Evolutionary conservation across 2,888 invertebrate species (phyloP), one percentile per base, ranked within the genome.

Genomic region (Cantharis flavilabris): DNA sequence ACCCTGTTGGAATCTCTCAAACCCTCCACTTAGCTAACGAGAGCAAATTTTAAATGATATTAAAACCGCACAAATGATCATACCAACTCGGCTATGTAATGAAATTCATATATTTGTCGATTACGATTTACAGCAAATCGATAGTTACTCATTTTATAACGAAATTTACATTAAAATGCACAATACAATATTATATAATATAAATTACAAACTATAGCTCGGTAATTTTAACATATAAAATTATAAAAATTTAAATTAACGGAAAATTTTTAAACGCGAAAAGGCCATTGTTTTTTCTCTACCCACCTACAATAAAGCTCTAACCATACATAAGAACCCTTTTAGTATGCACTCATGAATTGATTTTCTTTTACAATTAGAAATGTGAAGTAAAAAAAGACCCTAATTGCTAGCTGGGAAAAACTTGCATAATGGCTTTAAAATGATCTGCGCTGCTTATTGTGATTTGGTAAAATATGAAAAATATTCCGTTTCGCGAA

Each of bases 31-130:
- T 78, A 78, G 73, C 78, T 78, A 78, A 76, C 78, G 78, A 75
- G 78, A 71, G 75, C 75, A 76, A 76, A 78, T 78, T 78, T 78
- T 78, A 78, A 78, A 78, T 76, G 78, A 78, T 76, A 76, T 78
- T 78, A 75, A 67, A 78, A 78, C 75, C 78, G 70, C 73, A 78
- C 78, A 78, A 70, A 75, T 70, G 71, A 69, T 70, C 74, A 75
- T 71, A 75, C 65, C 65, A 67, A 67, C 65, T 67, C 65, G 20
- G 26, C 65, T 67, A 23, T 67, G 26, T 67, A 67, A 67, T 67
- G 65, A 67, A 67, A 67, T 67, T 67, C 65, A 67, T 67, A 26
- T 67, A 67, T 67, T 67, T 67, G 65, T 67, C 65, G 65, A 67
- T 67, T 67, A 26, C 65, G 65, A 67, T 67, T 67, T 67, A 67